A percentile compares a stretch with the other conserved stretches of the same genome.
phyloP scores from a whole-genome alignment of 2,113 vertebrate genomes.

The Pollimyrus isidori region DNA sequence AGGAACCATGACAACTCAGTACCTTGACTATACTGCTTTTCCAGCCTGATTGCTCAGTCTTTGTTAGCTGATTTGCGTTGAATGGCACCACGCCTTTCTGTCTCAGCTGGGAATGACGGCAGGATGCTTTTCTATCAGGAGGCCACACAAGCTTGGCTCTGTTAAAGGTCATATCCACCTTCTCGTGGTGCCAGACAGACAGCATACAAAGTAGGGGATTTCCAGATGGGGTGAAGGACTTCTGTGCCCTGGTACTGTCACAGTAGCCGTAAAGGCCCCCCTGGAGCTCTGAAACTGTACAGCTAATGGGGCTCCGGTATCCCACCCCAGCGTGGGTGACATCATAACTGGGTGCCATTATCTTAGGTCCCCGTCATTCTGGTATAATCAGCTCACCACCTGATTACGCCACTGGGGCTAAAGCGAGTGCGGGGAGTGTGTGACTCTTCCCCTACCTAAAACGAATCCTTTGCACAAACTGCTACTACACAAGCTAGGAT shows the following conservation, averaged over 20 bases:
- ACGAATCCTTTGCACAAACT: background rate
- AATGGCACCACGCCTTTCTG: no score
- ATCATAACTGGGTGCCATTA: background rate
- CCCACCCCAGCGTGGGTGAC: background rate
- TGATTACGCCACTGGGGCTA: background rate
- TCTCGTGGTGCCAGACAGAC: background rate
- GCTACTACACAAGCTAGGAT: background rate
- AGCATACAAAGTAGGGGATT: background rate
- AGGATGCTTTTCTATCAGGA: no score
- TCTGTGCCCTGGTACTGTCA: background rate
- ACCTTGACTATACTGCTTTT: no score
- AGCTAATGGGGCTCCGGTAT: background rate
- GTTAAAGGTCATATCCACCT: background rate
- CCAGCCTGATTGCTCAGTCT: no score
- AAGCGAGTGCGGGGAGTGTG: background rate
- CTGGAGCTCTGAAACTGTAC: background rate
- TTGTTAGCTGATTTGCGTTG: no score
- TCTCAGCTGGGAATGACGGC: no score
- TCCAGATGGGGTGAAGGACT: background rate
- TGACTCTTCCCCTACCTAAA: background rate
- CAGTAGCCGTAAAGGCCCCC: background rate
- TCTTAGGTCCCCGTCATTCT: background rate
- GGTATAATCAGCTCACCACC: background rate
- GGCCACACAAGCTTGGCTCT: no score
- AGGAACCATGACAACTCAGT: background rate